Conservation (phyloP, 2,113 vertebrate genomes). For the Perca fluviatilis region DNA sequence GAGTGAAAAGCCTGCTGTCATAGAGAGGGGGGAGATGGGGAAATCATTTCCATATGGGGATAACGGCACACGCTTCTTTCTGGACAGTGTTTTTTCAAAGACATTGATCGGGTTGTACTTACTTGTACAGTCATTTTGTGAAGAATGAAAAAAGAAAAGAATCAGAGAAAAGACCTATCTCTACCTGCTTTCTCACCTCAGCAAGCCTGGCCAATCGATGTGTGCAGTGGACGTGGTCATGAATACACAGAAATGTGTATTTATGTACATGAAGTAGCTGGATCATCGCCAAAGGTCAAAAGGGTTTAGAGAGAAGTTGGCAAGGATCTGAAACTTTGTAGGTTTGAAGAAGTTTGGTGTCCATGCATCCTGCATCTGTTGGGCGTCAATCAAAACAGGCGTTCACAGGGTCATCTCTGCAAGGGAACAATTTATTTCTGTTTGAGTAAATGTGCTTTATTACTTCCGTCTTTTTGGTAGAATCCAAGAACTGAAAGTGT, state of each 20-base stretch:
- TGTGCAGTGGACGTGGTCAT: neutral
- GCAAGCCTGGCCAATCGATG: neutral
- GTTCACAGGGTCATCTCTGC: neutral
- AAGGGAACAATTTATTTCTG: conserved; percentile 13
- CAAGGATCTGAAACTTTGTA: neutral
- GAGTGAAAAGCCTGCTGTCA: neutral
- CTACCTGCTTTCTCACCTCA: neutral
- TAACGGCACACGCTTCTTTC: neutral
- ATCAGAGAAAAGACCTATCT: neutral
- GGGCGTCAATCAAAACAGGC: neutral
- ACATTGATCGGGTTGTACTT: neutral
- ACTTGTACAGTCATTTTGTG: neutral
- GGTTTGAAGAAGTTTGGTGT: neutral
- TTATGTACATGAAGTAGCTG: neutral
- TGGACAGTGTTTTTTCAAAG: neutral
- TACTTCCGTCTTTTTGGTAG: conserved; percentile 20
- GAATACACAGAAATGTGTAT: neutral
- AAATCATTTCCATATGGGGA: neutral
- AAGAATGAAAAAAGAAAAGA: neutral
- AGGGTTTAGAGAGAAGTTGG: neutral
- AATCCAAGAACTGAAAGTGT: conserved; percentile 52
- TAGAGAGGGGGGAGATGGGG: neutral
- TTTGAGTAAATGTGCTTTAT: conserved; percentile 39
- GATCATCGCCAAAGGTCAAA: neutral
- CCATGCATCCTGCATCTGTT: neutral